Evolutionary conservation across 1,140 invertebrate genomes (phyloP).

Genomic region (Philopotamus ludificatus): DNA sequence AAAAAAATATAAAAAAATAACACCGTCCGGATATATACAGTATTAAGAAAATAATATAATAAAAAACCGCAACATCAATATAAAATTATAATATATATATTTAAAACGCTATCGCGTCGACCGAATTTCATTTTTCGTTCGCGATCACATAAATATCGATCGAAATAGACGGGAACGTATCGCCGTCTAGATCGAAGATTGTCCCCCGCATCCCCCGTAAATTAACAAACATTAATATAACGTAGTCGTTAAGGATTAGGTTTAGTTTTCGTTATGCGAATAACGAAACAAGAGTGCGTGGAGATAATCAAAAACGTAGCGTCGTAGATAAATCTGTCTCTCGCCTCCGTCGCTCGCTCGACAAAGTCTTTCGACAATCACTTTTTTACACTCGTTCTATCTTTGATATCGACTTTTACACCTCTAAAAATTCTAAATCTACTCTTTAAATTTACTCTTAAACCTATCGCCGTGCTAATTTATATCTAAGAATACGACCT

Average conservation of each 20-base stretch:
- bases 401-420: slow-evolving; percentile 35
- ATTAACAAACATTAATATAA: neutral
- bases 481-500: slow-evolving; percentile 26
- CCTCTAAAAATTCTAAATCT: slow-evolving; percentile 23
- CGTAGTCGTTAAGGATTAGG: too few species aligned
- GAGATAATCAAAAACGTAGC: slow-evolving; percentile 43
- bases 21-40: slow-evolving; percentile 37
- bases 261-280: slow-evolving; percentile 38
- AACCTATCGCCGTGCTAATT: slow-evolving; percentile 32
- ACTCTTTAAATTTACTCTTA: neutral
- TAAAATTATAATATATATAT: too few species aligned
- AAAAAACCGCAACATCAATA: too few species aligned
- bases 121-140: slow-evolving; percentile 39
- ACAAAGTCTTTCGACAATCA: slow-evolving; percentile 43
- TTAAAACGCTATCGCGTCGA: slow-evolving; percentile 37
- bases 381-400: slow-evolving; percentile 37
- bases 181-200: neutral
- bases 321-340: slow-evolving; percentile 34
- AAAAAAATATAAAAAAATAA: slow-evolving; percentile 25
- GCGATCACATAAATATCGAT: too few species aligned
- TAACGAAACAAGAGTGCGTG: slow-evolving; percentile 43
- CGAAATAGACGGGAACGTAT: too few species aligned
- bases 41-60: too few species aligned
- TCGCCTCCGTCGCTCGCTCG: slow-evolving; percentile 37
- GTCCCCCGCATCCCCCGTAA: neutral